phyloP scores from a whole-genome alignment of 2,797 vertebrate genomes.

The Microctenopoma lineatum region DNA sequence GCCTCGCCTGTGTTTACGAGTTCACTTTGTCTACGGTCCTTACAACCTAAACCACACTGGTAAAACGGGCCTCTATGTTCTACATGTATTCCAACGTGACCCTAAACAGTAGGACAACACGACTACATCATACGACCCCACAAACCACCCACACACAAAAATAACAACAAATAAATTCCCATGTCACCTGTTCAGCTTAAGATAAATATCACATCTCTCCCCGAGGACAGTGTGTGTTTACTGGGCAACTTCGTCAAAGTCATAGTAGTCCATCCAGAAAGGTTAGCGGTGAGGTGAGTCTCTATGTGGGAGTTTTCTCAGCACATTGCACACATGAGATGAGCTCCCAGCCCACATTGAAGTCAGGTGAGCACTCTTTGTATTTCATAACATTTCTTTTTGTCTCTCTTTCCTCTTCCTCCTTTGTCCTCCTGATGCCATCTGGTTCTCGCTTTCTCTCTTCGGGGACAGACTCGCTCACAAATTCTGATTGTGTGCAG shows the following conservation, averaged over 20 bases:
- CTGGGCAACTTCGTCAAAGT: conserved; percentile 76
- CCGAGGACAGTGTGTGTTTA: conserved; percentile 71
- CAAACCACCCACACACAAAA: neutral
- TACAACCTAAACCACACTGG: conserved; percentile 23
- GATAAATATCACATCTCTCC: conserved; percentile 75
- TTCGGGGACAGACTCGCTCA: conserved; percentile 54
- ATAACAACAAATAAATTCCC: conserved; percentile 21
- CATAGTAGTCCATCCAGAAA: conserved; percentile 73
- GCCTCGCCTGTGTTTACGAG: conserved; percentile 51
- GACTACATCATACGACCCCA: neutral
- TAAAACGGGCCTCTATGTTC: conserved; percentile 13
- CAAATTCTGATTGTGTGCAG: conserved; percentile 57
- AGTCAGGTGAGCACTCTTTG: conserved; percentile 67
- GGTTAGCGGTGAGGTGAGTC: conserved; percentile 64
- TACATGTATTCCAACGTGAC: conserved; percentile 25
- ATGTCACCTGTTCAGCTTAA: conserved; percentile 50
- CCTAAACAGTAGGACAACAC: conserved; percentile 28
- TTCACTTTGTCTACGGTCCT: conserved; percentile 33
- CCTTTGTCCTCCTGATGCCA: conserved; percentile 12
- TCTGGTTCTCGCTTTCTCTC: conserved; percentile 38
- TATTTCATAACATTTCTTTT: conserved; percentile 55
- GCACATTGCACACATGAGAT: conserved; percentile 72
- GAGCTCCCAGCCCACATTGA: conserved; percentile 53
- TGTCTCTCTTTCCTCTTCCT: conserved; percentile 8
- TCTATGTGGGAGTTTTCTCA: conserved; percentile 61